Percentiles rank a stretch among this genome's conserved stretches.
These are phyloP conservation scores for Cygnus olor DNA, from an alignment of 2,797 vertebrate genomes.

Conservation along the genomic window DNA sequence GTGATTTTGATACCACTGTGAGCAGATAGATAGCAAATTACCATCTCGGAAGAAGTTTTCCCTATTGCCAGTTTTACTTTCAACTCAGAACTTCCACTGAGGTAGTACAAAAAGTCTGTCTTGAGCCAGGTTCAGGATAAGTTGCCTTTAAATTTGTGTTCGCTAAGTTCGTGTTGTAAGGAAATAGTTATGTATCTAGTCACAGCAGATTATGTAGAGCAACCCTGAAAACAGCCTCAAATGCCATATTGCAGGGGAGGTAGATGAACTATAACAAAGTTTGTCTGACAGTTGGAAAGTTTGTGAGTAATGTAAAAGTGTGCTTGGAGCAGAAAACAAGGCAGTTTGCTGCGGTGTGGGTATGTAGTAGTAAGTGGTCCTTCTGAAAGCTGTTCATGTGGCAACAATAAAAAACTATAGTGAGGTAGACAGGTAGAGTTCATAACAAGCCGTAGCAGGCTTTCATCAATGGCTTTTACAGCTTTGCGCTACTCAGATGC, in stretches of 20 bases:
- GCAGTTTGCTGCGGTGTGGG: not conserved
- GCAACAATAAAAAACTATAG: slow-evolving; percentile 27
- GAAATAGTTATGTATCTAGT: slow-evolving; percentile 27
- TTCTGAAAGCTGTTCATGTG: slow-evolving; percentile 32
- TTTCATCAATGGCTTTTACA: slow-evolving; percentile 52
- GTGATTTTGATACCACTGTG: not conserved
- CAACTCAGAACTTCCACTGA: not conserved
- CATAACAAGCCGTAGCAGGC: not conserved
- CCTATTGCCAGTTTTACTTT: not conserved
- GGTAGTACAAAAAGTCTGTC: not conserved
- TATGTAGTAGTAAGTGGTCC: not conserved
- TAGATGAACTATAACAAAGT: not conserved
- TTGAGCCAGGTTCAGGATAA: not conserved
- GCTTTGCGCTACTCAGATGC: slow-evolving; percentile 45
- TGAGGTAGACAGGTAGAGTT: slow-evolving; percentile 43
- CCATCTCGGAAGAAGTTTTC: not conserved
- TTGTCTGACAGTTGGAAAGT: slow-evolving; percentile 13
- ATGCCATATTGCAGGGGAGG: slow-evolving; percentile 7
- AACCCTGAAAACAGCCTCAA: slow-evolving; percentile 5
- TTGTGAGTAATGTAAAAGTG: not conserved
- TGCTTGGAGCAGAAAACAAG: not conserved
- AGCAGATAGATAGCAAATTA: not conserved
- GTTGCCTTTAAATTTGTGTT: slow-evolving; percentile 3
- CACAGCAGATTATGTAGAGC: not conserved
- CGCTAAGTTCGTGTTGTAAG: not conserved